Conservation (phyloP, 2,113 vertebrate species). For the Pantherophis guttatus region DNA sequence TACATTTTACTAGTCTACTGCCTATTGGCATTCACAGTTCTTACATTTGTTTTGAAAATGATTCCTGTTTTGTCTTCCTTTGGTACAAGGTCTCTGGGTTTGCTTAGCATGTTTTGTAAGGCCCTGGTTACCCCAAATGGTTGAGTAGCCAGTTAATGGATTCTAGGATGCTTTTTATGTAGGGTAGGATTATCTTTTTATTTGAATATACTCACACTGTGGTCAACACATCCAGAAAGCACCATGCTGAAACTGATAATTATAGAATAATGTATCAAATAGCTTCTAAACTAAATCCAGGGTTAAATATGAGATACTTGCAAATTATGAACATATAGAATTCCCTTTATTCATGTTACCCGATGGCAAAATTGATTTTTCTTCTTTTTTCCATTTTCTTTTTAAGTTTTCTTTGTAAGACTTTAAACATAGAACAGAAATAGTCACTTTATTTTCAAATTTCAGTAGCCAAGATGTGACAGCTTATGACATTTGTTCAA, state of each 20-base stretch:
- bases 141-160: not conserved
- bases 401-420: not conserved
- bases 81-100: not conserved
- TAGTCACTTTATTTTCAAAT: too few relatives aligned
- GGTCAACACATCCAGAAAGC: not conserved
- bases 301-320: not conserved
- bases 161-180: not conserved
- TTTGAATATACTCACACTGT: not conserved
- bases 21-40: not conserved
- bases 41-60: not conserved
- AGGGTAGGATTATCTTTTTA: not conserved
- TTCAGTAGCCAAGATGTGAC: not conserved
- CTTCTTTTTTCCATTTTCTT: not conserved
- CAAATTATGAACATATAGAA: not conserved
- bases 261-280: not conserved
- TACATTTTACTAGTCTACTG: not conserved
- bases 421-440: not conserved
- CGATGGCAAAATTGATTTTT: not conserved
- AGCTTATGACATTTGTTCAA: not conserved
- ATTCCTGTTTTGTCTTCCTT: not conserved
- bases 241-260: not conserved
- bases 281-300: not conserved
- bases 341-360: not conserved
- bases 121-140: not conserved
- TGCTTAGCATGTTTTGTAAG: not conserved